Evolutionary conservation across 2,888 invertebrate genomes (phyloP).

Genomic region (Xiphydria camelus): DNA sequence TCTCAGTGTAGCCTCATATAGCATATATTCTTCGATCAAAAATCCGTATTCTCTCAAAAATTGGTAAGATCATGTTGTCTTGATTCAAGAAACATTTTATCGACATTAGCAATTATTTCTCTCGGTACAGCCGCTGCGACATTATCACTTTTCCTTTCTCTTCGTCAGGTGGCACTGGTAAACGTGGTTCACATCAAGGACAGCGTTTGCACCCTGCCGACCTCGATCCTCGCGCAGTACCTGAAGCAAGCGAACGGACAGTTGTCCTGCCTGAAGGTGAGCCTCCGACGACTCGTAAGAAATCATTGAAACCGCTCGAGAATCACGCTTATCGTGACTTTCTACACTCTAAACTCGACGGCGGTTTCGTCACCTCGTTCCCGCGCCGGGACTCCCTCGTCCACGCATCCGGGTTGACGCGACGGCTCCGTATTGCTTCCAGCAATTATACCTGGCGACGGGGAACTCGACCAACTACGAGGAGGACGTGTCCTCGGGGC

Average conservation of each 20-base stretch:
- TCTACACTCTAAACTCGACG: no score
- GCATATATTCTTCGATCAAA: no score
- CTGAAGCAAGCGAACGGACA: conserved; percentile 83
- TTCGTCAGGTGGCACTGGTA: conserved; percentile 75
- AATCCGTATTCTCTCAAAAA: no score
- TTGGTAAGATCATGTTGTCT: no score
- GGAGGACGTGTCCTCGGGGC: conserved; percentile 56
- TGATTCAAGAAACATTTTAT: background rate
- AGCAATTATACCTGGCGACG: conserved; percentile 79
- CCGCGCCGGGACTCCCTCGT: background rate
- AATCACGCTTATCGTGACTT: no score
- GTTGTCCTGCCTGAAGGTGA: conserved; percentile 80
- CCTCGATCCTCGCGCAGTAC: conserved; percentile 82
- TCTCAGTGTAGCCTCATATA: no score
- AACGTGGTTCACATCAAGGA: conserved; percentile 84
- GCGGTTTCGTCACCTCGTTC: no score
- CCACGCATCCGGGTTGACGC: background rate
- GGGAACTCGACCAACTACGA: conserved; percentile 66
- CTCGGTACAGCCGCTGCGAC: no score
- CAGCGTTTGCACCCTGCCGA: conserved; percentile 76
- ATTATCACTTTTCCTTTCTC: no score
- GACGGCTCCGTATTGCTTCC: conserved; percentile 36
- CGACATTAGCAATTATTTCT: background rate
- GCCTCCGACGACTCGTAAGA: no score
- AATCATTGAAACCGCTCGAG: no score